Evolutionary conservation across 2,113 vertebrate species (phyloP).

Genomic region (Clarias macrocephalus): DNA sequence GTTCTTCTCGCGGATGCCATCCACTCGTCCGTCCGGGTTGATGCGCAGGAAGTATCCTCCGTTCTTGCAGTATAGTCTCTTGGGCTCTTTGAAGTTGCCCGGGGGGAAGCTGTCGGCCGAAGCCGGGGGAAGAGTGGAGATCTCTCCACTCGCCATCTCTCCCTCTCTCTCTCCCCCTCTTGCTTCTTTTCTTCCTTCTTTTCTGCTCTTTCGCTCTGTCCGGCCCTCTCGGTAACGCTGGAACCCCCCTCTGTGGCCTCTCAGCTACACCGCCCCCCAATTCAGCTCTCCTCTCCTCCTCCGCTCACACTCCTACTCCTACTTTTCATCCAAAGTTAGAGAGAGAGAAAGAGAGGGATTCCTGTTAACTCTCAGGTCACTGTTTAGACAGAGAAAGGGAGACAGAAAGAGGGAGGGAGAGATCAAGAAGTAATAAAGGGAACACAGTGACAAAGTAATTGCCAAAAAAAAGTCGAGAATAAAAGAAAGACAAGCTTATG

Average conservation of each 20-base stretch:
- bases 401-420: neutral
- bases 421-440: neutral
- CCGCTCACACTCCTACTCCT: slow-evolving; percentile 53
- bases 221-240: slow-evolving; percentile 7
- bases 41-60: slow-evolving; percentile 95
- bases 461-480: neutral
- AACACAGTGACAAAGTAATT: slow-evolving; percentile 40
- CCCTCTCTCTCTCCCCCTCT: slow-evolving; percentile 47
- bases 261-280: slow-evolving; percentile 26
- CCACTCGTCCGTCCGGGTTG: slow-evolving; percentile 86
- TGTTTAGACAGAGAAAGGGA: slow-evolving; percentile 29
- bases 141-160: slow-evolving; percentile 81
- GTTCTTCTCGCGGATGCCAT: slow-evolving; percentile 90
- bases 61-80: slow-evolving; percentile 94
- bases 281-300: slow-evolving; percentile 52
- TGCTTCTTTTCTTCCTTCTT: slow-evolving; percentile 58
- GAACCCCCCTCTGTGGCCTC: slow-evolving; percentile 36
- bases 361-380: slow-evolving; percentile 64
- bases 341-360: slow-evolving; percentile 52
- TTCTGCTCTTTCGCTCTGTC: slow-evolving; percentile 20
- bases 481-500: neutral
- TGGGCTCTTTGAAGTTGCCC: slow-evolving; percentile 90
- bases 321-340: slow-evolving; percentile 36
- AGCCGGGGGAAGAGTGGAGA: slow-evolving; percentile 83
- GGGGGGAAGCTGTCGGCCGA: slow-evolving; percentile 85